Conservation (phyloP, 2,797 vertebrate species). For the Anguilla megastoma region DNA sequence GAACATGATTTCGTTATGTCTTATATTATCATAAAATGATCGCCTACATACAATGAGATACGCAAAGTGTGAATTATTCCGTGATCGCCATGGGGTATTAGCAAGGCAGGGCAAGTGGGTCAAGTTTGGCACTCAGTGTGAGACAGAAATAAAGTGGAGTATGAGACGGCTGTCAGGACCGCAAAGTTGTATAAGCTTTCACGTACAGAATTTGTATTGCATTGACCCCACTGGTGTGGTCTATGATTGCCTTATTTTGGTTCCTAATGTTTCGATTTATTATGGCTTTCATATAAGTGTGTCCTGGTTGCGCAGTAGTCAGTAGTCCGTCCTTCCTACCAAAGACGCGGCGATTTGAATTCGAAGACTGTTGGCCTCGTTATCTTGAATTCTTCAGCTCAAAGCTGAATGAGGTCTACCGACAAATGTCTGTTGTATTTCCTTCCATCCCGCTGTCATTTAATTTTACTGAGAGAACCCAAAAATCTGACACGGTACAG, state of each 20-base stretch:
- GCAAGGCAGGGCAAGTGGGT: constrained; percentile 2
- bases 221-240: neutral
- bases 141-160: constrained; percentile 37
- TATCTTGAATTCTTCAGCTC: constrained; percentile 9
- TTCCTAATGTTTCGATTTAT: neutral
- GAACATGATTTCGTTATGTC: neutral
- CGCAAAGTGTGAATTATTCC: neutral
- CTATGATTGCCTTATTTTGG: neutral
- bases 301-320: neutral
- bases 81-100: constrained; percentile 19
- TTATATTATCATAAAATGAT: neutral
- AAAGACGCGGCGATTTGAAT: neutral
- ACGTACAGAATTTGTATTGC: constrained; percentile 8
- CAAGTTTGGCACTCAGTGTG: constrained; percentile 27
- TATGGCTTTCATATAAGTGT: neutral
- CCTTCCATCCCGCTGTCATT: neutral
- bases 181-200: neutral
- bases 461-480: neutral
- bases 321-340: neutral
- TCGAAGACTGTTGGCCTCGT: neutral
- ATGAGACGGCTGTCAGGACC: constrained; percentile 25
- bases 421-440: neutral
- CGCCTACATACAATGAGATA: neutral
- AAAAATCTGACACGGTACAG: neutral
- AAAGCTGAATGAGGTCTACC: neutral